Evolutionary conservation across 1,140 invertebrate species (phyloP).

Genomic region (Leptinotarsa defecta): DNA sequence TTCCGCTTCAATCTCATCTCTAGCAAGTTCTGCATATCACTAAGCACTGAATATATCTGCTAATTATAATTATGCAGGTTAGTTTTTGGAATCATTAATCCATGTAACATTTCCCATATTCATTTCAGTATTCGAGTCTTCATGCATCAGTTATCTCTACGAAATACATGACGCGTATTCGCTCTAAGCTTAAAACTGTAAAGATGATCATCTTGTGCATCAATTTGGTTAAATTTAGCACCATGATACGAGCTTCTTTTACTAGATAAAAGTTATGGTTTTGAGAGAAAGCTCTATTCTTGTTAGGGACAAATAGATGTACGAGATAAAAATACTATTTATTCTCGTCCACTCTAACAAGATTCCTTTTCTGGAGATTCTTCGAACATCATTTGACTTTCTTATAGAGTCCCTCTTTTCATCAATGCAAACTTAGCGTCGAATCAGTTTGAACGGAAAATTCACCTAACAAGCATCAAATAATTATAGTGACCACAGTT

Average conservation of each 20-base stretch:
- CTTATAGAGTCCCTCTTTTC: background rate
- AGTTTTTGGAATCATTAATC: background rate
- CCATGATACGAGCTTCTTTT: background rate
- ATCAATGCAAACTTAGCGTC: background rate
- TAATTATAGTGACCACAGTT: background rate
- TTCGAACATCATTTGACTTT: background rate
- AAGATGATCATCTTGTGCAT: background rate
- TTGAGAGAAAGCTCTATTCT: background rate
- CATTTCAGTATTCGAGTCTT: background rate
- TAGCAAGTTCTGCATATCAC: no score
- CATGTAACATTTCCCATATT: background rate
- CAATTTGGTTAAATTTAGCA: background rate
- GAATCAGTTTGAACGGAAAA: background rate
- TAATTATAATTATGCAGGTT: no score
- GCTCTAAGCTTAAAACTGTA: background rate
- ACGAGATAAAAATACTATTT: background rate
- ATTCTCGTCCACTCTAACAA: background rate
- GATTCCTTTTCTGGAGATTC: background rate
- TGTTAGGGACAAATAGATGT: background rate
- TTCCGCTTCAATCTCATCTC: no score
- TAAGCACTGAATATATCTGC: no score
- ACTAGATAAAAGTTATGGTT: conserved; percentile 3
- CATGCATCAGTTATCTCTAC: background rate
- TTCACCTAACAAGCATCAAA: conserved; percentile 1
- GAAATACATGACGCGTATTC: background rate